Percentiles rank a stretch among this genome's conserved stretches.
Conservation (phyloP, 2,888 invertebrate species). For the Disparrhopalites patrizii region DNA sequence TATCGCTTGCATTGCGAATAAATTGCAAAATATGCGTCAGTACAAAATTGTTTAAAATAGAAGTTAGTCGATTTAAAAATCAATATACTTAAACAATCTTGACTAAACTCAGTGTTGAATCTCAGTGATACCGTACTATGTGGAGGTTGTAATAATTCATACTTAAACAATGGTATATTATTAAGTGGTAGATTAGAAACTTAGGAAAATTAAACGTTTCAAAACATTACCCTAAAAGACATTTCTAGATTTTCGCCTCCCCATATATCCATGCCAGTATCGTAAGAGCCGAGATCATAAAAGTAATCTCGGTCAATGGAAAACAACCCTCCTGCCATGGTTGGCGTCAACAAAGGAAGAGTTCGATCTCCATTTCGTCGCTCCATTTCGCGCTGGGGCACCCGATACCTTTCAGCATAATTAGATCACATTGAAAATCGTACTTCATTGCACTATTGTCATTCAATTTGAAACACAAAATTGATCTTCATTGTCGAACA, state of each 20-base stretch:
- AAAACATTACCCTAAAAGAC: slow-evolving; percentile 65
- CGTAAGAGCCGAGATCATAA: slow-evolving; percentile 95
- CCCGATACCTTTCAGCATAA: slow-evolving; percentile 74
- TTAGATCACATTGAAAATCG: no score
- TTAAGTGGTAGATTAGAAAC: no score
- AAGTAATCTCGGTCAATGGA: slow-evolving; percentile 93
- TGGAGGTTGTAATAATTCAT: neutral
- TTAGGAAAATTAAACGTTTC: no score
- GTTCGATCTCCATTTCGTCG: slow-evolving; percentile 89
- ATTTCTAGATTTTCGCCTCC: slow-evolving; percentile 62
- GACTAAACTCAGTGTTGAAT: no score
- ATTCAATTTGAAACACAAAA: no score
- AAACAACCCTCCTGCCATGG: slow-evolving; percentile 91
- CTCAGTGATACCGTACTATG: neutral
- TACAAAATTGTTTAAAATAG: no score
- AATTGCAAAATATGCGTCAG: no score
- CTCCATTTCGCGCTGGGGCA: slow-evolving; percentile 94
- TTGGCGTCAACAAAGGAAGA: slow-evolving; percentile 87
- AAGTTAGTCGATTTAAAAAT: no score
- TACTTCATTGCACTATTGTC: no score
- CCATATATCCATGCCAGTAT: slow-evolving; percentile 99
- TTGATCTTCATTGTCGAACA: no score
- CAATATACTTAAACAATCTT: no score
- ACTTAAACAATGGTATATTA: neutral
- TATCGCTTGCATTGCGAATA: no score